Evolutionary conservation across 2,113 vertebrate genomes (phyloP).

Genomic region (pig (Sus scrofa)): T2T-Sscrofa CM000830.6:48385001-48385500

Average conservation of each 20-base stretch:
- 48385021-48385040: constrained; percentile 27
- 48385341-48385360: constrained; percentile 48
- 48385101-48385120: background rate
- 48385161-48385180: background rate
- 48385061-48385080: background rate
- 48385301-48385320: constrained; percentile 13
- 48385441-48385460: background rate
- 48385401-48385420: background rate
- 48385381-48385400: background rate
- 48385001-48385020: background rate
- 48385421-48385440: constrained; percentile 1
- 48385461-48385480: background rate
- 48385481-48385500: background rate
- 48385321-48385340: background rate
- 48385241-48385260: background rate
- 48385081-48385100: background rate
- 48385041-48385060: constrained; percentile 23
- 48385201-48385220: background rate
- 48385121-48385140: background rate
- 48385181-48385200: background rate
- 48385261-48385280: background rate
- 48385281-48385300: constrained; percentile 7
- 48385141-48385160: constrained; percentile 16
- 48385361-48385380: constrained; percentile 30
- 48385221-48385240: background rate